A percentile compares a stretch with the other conserved stretches of the same genome.
Conservation (phyloP, 2,888 invertebrate genomes). For the Leucoma salicis region DNA sequence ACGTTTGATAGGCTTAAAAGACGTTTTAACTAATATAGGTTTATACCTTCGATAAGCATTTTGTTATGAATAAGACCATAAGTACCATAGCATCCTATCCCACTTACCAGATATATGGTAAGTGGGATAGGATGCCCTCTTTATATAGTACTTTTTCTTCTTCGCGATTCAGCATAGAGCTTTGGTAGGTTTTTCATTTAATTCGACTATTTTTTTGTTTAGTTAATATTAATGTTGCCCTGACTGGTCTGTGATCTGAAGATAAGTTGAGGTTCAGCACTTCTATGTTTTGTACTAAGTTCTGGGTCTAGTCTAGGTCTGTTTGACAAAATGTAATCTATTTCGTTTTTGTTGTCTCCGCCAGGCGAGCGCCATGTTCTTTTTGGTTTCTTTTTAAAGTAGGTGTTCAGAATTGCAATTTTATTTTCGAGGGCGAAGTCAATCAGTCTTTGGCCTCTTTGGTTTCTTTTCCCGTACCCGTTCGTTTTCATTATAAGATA, state of each 20-base stretch:
- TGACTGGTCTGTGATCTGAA: conserved; percentile 24
- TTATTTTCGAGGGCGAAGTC: conserved; percentile 4
- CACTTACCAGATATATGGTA: too few species aligned
- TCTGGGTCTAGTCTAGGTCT: too few species aligned
- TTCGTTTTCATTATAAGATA: too few species aligned
- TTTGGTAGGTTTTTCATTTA: conserved; percentile 7
- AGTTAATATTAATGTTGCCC: conserved; percentile 16
- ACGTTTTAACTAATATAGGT: too few species aligned
- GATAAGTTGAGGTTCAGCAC: conserved; percentile 19
- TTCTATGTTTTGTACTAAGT: conserved; percentile 18
- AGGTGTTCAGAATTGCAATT: conserved; percentile 5
- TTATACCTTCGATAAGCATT: too few species aligned
- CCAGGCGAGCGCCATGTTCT: too few species aligned
- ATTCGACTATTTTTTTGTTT: conserved; percentile 15
- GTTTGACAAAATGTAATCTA: conserved; percentile 12
- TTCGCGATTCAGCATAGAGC: conserved; percentile 7
- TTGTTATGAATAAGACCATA: too few species aligned
- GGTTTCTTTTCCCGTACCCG: neutral
- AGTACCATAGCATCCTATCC: too few species aligned
- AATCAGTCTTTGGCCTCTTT: conserved; percentile 4
- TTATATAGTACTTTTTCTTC: conserved; percentile 7
- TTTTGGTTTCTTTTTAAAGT: too few species aligned
- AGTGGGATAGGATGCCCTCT: neutral
- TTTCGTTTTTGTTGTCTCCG: too few species aligned
- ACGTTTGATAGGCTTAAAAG: too few species aligned